phyloP scores from a whole-genome alignment of 2,888 invertebrate species.

The Cyaniris semiargus region DNA sequence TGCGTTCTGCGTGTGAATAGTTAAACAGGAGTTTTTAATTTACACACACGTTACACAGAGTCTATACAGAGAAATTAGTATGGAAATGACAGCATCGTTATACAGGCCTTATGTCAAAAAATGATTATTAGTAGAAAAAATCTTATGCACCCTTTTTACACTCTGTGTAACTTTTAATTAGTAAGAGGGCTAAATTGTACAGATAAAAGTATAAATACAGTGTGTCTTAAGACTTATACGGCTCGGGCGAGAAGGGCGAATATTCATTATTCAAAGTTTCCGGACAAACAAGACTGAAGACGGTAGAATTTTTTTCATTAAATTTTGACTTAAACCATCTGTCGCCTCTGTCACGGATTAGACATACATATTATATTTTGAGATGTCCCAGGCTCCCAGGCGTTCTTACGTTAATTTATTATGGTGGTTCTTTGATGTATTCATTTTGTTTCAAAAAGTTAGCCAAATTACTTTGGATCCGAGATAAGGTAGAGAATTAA shows the following conservation, averaged over 20 bases:
- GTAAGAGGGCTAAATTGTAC: no score
- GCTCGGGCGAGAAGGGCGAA: constrained; percentile 20
- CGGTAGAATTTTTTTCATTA: constrained; percentile 65
- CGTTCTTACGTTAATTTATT: constrained; percentile 53
- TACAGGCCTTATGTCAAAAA: no score
- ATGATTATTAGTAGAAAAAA: no score
- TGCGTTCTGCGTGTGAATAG: no score
- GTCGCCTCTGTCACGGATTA: constrained; percentile 56
- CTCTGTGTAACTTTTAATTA: no score
- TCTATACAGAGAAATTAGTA: no score
- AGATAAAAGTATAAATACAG: background rate
- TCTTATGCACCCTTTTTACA: no score
- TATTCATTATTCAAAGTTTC: constrained; percentile 28
- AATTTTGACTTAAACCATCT: constrained; percentile 70
- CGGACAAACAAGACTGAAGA: constrained; percentile 50
- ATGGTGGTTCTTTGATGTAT: constrained; percentile 31
- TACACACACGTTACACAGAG: no score
- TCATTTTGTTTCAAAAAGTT: constrained; percentile 19
- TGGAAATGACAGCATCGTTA: no score
- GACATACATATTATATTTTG: constrained; percentile 73
- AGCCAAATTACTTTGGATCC: constrained; percentile 14
- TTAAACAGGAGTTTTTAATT: no score
- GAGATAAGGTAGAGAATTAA: constrained; percentile 8
- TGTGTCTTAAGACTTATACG: background rate
- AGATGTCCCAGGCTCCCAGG: constrained; percentile 45